These are phyloP conservation scores for Cremastobaeus sp. DNA, from an alignment of 2,888 invertebrate species.

Conservation along the genomic window DNA sequence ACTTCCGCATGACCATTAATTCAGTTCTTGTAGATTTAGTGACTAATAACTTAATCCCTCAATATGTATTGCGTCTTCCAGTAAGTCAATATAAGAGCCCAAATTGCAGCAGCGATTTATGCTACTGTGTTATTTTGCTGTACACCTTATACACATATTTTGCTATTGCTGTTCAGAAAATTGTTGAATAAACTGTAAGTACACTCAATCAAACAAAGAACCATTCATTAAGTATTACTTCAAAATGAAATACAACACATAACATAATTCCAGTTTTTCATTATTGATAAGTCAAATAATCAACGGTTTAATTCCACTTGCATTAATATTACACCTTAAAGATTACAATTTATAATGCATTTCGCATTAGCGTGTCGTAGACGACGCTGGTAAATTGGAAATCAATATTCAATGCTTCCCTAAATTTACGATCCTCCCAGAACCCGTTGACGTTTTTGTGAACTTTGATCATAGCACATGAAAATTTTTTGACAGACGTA, in stretches of 20 bases:
- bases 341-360: slow-evolving; percentile 11
- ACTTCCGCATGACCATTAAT: slow-evolving; percentile 7
- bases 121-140: not conserved
- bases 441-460: slow-evolving; percentile 38
- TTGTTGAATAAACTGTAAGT: too few species aligned
- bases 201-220: too few species aligned
- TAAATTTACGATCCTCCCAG: slow-evolving; percentile 42
- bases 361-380: slow-evolving; percentile 20
- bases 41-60: slow-evolving; percentile 22
- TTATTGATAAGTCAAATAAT: slow-evolving; percentile 5
- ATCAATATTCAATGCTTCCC: slow-evolving; percentile 39
- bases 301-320: slow-evolving; percentile 13
- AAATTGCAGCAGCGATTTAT: not conserved
- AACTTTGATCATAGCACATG: slow-evolving; percentile 42
- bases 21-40: slow-evolving; percentile 12
- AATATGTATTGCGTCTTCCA: slow-evolving; percentile 20
- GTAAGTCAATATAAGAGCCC: not conserved
- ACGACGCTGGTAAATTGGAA: slow-evolving; percentile 31
- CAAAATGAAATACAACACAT: too few species aligned
- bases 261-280: not conserved
- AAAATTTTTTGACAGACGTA: slow-evolving; percentile 40
- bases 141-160: not conserved
- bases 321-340: slow-evolving; percentile 2
- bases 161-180: too few species aligned
- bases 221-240: too few species aligned